These are phyloP conservation scores for Rhyacophila evoluta DNA, from an alignment of 2,888 invertebrate species.

Conservation along the genomic window DNA sequence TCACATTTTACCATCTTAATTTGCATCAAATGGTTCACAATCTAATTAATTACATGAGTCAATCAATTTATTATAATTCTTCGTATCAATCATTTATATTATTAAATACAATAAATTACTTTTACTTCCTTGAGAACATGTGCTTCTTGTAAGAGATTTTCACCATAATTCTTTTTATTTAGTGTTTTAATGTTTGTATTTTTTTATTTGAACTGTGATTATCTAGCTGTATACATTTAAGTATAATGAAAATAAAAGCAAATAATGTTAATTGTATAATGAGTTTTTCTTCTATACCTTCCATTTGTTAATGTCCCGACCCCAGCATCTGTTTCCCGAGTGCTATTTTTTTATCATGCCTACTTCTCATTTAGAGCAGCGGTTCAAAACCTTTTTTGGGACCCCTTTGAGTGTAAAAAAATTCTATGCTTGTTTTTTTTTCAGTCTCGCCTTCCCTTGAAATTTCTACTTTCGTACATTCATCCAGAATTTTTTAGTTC, in stretches of 20 bases:
- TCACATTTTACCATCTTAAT: conserved; percentile 1
- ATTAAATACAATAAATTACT: conserved; percentile 20
- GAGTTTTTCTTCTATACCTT: conserved; percentile 47
- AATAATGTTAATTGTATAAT: conserved; percentile 61
- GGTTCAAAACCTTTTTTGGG: too few relatives aligned
- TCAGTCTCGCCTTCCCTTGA: too few relatives aligned
- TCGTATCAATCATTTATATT: not conserved
- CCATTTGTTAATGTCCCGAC: not conserved
- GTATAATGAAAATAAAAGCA: conserved; percentile 67
- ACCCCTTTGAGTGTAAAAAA: too few relatives aligned
- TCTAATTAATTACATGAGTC: not conserved
- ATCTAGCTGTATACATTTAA: conserved; percentile 73
- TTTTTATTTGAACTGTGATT: conserved; percentile 74
- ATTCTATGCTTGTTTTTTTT: too few relatives aligned
- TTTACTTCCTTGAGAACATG: conserved; percentile 53
- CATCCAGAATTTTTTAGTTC: too few relatives aligned
- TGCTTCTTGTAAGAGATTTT: conserved; percentile 54
- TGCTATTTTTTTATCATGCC: too few relatives aligned
- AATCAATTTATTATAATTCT: conserved; percentile 4
- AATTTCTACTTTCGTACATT: too few relatives aligned
- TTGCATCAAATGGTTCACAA: conserved; percentile 16
- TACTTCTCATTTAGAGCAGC: too few relatives aligned
- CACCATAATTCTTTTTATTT: conserved; percentile 54
- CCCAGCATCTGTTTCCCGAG: too few relatives aligned
- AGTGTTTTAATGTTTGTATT: conserved; percentile 57